These are phyloP conservation scores for Mythimna impura DNA, from an alignment of 2,888 invertebrate genomes.

Conservation along the genomic window DNA sequence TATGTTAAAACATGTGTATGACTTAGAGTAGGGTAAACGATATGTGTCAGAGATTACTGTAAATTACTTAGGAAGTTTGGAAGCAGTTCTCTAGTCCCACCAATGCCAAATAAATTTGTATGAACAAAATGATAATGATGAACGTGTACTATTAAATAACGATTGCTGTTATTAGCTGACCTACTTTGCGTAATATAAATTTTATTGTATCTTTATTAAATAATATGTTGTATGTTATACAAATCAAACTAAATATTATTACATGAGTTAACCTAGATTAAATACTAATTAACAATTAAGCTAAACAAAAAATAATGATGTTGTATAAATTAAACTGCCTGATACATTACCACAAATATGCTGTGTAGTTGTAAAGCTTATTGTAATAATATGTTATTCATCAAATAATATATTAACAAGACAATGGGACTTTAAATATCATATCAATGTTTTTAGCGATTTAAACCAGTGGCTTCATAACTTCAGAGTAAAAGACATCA, in stretches of 20 bases:
- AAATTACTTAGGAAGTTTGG: no score
- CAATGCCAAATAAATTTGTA: no score
- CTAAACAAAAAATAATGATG: background rate
- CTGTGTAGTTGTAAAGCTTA: background rate
- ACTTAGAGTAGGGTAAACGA: no score
- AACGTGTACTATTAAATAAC: no score
- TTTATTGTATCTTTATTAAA: background rate
- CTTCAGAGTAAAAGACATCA: conserved; percentile 75
- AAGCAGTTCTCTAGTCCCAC: no score
- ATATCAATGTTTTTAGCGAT: background rate
- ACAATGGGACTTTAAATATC: background rate
- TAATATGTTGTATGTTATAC: no score
- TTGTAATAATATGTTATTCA: background rate
- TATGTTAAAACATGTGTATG: no score
- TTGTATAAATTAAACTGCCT: background rate
- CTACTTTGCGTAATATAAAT: background rate
- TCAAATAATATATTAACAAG: background rate
- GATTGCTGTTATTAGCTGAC: background rate
- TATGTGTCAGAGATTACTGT: no score
- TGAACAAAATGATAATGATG: no score
- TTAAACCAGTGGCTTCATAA: background rate
- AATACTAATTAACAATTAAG: background rate
- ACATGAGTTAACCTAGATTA: background rate
- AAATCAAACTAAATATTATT: background rate
- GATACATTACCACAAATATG: no score